Evolutionary conservation across 2,888 invertebrate genomes (phyloP).

Genomic region (Diaperis boleti): DNA sequence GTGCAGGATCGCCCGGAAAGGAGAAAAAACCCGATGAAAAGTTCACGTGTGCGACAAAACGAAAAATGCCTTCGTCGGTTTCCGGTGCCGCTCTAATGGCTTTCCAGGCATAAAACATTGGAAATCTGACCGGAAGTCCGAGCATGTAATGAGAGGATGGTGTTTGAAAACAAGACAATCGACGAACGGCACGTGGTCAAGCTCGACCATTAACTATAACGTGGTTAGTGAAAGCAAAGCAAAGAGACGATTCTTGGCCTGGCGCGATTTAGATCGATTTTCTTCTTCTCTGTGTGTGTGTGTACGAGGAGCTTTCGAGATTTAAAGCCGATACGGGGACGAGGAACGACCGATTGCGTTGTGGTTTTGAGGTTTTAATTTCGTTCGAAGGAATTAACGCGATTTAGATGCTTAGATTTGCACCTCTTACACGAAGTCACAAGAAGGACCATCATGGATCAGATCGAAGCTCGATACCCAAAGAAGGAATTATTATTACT

Average conservation of each 20-base stretch:
- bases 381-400: no score
- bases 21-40: slow-evolving; percentile 26
- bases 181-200: slow-evolving; percentile 37
- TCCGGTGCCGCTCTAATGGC: slow-evolving; percentile 52
- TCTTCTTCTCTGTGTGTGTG: no score
- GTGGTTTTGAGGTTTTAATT: neutral
- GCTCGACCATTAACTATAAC: slow-evolving; percentile 38
- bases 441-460: no score
- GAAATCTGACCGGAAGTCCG: slow-evolving; percentile 52
- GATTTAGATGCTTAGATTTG: no score
- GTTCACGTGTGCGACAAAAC: slow-evolving; percentile 37
- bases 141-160: slow-evolving; percentile 50
- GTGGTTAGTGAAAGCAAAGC: slow-evolving; percentile 34
- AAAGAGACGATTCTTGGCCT: slow-evolving; percentile 35
- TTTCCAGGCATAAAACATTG: slow-evolving; percentile 50
- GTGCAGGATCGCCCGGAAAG: slow-evolving; percentile 39
- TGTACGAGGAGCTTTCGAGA: slow-evolving; percentile 3
- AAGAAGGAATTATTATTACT: no score
- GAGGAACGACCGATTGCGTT: neutral
- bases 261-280: slow-evolving; percentile 36
- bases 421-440: no score
- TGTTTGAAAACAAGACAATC: slow-evolving; percentile 46
- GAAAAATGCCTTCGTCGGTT: slow-evolving; percentile 46
- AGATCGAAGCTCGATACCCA: no score
- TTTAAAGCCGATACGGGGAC: slow-evolving; percentile 13